Evolutionary conservation across 1,140 invertebrate genomes (phyloP), one percentile per base, ranked within the genome.

Genomic region (Oscheius sp.): DNA sequence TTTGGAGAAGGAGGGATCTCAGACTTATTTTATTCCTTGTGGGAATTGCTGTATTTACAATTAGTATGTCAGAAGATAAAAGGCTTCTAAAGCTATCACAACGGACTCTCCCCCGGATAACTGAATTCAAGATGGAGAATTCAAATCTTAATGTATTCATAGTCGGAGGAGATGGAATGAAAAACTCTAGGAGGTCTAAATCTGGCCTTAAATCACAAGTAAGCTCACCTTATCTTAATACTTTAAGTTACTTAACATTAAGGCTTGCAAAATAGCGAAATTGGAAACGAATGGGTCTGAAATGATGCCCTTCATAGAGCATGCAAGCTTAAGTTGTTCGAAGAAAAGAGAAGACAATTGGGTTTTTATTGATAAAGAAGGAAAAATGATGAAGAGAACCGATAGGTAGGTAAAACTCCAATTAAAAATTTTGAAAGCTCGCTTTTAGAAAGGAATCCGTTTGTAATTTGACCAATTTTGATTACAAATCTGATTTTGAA

Each of bases 211-310:
- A n/a, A 42, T n/a, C n/a, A 10, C n/a, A 42, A 10, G 38, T 10
- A 10, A 42, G n/a, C 10, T 42, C 10, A 10, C 38, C 38, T 42
- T 42, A 10, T 42, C n/a, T n/a, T 42, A 10, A 10, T 42, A 42
- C 38, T 10, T 10, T 42, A 42, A 42, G 10, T 42, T n/a, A n/a
- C n/a, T n/a, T n/a, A n/a, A n/a, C n/a, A n/a, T 42, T 42, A 10
- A 42, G 38, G 38, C 10, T 42, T 69, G 68, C 26, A 65, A 31
- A 15, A 66, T 69, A 31, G 58, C 68, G 7, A 69, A 69, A 62
- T 65, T 69, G 28, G 68, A 69, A 20, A 34, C n/a, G 36, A 7
- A 66, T 58, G 61, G 55, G 26, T 28, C 64, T 3, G 68, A 67
- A 20, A 32, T 69, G 18, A 69, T 69, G 59, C 28, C 28, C 3